phyloP scores from a whole-genome alignment of 2,797 vertebrate species.

The Pantherophis alleghaniensis region DNA sequence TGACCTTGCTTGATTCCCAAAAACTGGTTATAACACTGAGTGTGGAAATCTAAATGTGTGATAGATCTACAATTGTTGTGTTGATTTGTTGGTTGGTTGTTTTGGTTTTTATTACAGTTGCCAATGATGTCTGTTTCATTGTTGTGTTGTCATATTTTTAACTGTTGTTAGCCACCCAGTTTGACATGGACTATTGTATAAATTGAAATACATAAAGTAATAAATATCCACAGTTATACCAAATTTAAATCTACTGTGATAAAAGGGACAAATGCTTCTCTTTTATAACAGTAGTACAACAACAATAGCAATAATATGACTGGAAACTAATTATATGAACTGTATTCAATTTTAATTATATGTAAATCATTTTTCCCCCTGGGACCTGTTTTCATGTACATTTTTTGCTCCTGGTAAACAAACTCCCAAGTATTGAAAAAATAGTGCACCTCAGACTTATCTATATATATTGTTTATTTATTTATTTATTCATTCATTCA shows the following conservation, averaged over 20 bases:
- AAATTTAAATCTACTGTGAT: background rate
- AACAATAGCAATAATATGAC: background rate
- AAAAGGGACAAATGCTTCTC: background rate
- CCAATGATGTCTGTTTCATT: background rate
- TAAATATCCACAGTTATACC: background rate
- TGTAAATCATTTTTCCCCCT: background rate
- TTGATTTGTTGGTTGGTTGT: background rate
- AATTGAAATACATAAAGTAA: background rate
- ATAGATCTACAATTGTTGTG: background rate
- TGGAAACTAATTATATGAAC: background rate
- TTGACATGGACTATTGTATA: background rate
- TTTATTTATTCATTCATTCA: too few species aligned
- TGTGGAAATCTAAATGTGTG: background rate
- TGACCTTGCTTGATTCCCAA: background rate
- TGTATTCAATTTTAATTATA: background rate
- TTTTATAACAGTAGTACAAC: background rate
- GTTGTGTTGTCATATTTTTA: background rate
- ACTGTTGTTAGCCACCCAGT: background rate
- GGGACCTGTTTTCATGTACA: background rate
- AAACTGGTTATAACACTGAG: background rate
- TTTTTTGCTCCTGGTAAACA: background rate
- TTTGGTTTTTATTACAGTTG: background rate
- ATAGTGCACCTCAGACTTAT: background rate
- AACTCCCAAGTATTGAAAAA: background rate
- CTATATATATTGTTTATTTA: background rate